These are phyloP conservation scores for Cygnus atratus DNA, from an alignment of 2,113 vertebrate genomes.

Conservation along the genomic window DNA sequence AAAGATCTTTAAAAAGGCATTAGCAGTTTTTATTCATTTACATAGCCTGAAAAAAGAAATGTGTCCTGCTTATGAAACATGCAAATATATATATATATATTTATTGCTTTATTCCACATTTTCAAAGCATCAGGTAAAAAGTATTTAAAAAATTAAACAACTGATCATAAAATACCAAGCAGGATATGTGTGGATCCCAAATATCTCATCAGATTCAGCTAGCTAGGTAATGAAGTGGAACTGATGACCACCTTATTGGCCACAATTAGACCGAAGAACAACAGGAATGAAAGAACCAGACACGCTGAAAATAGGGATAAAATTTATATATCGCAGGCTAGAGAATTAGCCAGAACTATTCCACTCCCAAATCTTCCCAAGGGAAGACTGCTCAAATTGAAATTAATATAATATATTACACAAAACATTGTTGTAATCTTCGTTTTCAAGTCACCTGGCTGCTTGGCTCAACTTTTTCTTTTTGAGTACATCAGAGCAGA, in stretches of 20 bases:
- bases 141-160: slow-evolving; percentile 21
- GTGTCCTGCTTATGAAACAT: neutral
- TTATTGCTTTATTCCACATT: neutral
- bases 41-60: neutral
- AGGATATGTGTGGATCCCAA: neutral
- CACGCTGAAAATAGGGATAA: neutral
- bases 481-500: neutral
- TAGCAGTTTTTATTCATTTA: neutral
- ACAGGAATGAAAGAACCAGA: neutral
- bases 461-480: neutral
- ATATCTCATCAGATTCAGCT: neutral
- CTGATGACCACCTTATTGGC: slow-evolving; percentile 21
- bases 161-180: neutral
- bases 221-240: slow-evolving; percentile 21
- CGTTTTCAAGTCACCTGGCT: neutral
- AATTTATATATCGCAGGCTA: neutral
- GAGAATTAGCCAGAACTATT: slow-evolving; percentile 5
- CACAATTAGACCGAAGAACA: slow-evolving; percentile 39
- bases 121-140: neutral
- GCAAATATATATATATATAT: neutral
- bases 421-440: neutral
- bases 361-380: neutral
- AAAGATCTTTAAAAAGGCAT: neutral
- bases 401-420: neutral
- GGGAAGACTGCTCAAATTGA: neutral